phyloP scores from a whole-genome alignment of 2,113 vertebrate genomes.

The Rhombomys opimus region DNA sequence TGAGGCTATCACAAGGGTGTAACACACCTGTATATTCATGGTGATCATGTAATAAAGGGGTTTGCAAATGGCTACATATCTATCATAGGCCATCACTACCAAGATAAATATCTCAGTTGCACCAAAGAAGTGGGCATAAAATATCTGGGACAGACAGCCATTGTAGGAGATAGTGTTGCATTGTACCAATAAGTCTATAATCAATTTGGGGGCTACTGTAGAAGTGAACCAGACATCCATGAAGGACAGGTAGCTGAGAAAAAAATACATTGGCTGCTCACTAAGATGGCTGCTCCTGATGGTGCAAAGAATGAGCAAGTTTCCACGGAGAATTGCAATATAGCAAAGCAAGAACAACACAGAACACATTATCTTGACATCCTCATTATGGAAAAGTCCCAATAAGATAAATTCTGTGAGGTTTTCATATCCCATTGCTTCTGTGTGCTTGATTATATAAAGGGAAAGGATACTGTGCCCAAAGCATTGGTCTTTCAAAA shows the following conservation, averaged over 20 bases:
- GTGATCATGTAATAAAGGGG: constrained; percentile 68
- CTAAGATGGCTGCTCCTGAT: constrained; percentile 59
- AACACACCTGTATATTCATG: constrained; percentile 63
- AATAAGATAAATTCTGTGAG: constrained; percentile 71
- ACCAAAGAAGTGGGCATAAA: constrained; percentile 66
- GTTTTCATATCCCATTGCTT: constrained; percentile 28
- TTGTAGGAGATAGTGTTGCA: constrained; percentile 51
- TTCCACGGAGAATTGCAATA: constrained; percentile 60
- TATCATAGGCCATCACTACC: constrained; percentile 77
- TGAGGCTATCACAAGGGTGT: constrained; percentile 30
- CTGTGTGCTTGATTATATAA: neutral
- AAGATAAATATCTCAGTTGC: constrained; percentile 70
- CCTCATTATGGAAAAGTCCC: constrained; percentile 1
- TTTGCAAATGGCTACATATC: constrained; percentile 75
- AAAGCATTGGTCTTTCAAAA: neutral
- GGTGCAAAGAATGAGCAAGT: constrained; percentile 69
- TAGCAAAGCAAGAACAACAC: constrained; percentile 66
- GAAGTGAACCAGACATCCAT: constrained; percentile 78
- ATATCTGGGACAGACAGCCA: constrained; percentile 62
- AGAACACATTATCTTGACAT: neutral
- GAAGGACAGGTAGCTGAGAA: constrained; percentile 69
- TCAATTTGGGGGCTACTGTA: constrained; percentile 58
- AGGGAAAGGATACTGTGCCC: neutral
- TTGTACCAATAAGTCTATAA: neutral
- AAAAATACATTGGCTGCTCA: constrained; percentile 74